Evolutionary conservation across 2,888 invertebrate genomes (phyloP).

Genomic region (Ypsolopha sequella): DNA sequence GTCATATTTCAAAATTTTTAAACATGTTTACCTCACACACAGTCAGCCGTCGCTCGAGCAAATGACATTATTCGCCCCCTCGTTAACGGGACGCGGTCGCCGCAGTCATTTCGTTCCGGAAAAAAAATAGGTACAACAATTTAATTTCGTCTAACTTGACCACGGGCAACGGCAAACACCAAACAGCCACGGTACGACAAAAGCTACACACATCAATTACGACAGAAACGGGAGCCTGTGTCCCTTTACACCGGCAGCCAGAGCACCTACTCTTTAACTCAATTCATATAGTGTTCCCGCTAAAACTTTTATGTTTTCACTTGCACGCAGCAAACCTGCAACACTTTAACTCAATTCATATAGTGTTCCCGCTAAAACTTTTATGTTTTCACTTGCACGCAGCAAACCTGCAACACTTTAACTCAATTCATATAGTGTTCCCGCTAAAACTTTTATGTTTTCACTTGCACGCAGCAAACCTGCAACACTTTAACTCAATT

Average conservation of each 20-base stretch:
- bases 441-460: constrained; percentile 33
- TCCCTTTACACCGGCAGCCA: constrained; percentile 39
- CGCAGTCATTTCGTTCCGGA: constrained; percentile 51
- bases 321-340: constrained; percentile 17
- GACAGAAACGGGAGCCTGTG: constrained; percentile 19
- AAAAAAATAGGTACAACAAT: constrained; percentile 50
- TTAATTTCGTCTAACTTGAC: constrained; percentile 64
- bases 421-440: constrained; percentile 15
- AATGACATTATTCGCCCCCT: constrained; percentile 43
- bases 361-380: constrained; percentile 25
- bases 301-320: constrained; percentile 41
- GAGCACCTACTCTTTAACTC: constrained; percentile 35
- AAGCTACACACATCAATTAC: constrained; percentile 65
- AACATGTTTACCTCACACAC: constrained; percentile 23
- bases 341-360: too few species aligned
- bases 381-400: constrained; percentile 29
- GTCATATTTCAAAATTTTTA: constrained; percentile 22
- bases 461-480: constrained; percentile 18
- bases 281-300: constrained; percentile 48
- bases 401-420: constrained; percentile 10
- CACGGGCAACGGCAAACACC: constrained; percentile 42
- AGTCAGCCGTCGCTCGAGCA: constrained; percentile 20
- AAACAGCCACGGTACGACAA: constrained; percentile 40
- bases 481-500: not conserved
- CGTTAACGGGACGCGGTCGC: constrained; percentile 39